Percentiles rank a stretch among this genome's conserved stretches.
phyloP scores from a whole-genome alignment of 2,797 vertebrate species.

The Benthosema pterotum region DNA sequence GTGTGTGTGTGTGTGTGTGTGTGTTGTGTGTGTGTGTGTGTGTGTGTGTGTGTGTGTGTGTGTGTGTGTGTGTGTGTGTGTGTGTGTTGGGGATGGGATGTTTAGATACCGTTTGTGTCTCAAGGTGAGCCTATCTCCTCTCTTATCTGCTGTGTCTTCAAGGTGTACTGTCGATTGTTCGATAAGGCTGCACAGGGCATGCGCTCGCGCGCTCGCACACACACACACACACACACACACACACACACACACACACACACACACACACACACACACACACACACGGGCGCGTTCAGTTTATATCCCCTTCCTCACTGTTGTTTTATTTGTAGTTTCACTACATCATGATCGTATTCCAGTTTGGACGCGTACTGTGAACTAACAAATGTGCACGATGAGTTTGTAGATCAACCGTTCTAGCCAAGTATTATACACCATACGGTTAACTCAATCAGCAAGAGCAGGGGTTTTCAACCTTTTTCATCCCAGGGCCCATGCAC shows the following conservation, averaged over 20 bases:
- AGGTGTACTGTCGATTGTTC: constrained; percentile 65
- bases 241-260: constrained; percentile 7
- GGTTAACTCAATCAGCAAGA: too few species aligned
- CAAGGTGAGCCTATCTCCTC: constrained; percentile 70
- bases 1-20: constrained; percentile 1
- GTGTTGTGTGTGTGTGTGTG: background rate
- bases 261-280: constrained; percentile 2
- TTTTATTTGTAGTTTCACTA: too few species aligned
- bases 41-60: constrained; percentile 7
- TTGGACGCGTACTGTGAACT: too few species aligned
- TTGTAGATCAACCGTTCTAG: too few species aligned
- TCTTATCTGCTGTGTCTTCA: constrained; percentile 72
- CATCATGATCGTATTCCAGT: too few species aligned
- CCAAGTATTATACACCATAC: too few species aligned
- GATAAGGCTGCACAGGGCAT: constrained; percentile 38
- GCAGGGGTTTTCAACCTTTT: too few species aligned
- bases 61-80: constrained; percentile 8
- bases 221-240: constrained; percentile 20
- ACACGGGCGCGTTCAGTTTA: constrained; percentile 25
- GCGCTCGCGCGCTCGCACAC: constrained; percentile 24
- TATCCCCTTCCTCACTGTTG: background rate
- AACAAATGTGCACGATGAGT: background rate
- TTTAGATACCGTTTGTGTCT: constrained; percentile 58
- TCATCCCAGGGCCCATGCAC: too few species aligned
- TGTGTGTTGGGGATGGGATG: constrained; percentile 16